Conservation (phyloP, 2,797 vertebrate species). For the Anas acuta region DNA sequence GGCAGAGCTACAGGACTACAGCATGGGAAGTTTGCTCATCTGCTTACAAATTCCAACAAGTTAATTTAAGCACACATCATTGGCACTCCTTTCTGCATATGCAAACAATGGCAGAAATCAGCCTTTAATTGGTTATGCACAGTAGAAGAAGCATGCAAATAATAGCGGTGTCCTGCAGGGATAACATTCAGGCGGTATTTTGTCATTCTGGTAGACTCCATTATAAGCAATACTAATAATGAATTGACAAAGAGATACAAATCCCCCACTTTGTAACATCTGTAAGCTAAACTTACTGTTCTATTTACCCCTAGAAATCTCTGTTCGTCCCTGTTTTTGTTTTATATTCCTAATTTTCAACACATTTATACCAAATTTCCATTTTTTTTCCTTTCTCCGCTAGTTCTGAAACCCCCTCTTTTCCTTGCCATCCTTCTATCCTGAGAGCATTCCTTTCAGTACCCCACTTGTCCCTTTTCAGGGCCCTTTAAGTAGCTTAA, state of each 20-base stretch:
- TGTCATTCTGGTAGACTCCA: constrained; percentile 26
- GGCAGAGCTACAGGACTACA: not conserved
- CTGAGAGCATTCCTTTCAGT: not conserved
- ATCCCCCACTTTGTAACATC: not conserved
- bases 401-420: not conserved
- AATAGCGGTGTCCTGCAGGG: not conserved
- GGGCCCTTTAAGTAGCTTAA: not conserved
- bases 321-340: not conserved
- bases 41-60: constrained; percentile 34
- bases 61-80: not conserved
- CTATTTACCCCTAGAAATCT: not conserved
- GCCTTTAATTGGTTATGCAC: not conserved
- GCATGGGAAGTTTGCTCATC: not conserved
- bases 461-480: not conserved
- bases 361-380: not conserved
- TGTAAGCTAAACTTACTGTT: not conserved
- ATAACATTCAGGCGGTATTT: not conserved
- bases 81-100: not conserved
- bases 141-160: not conserved
- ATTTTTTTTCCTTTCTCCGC: not conserved
- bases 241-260: not conserved
- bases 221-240: constrained; percentile 21
- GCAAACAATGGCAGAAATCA: not conserved
- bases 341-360: not conserved
- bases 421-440: not conserved